Evolutionary conservation across 2,113 vertebrate species (phyloP).

Genomic region (Aramus guarauna): DNA sequence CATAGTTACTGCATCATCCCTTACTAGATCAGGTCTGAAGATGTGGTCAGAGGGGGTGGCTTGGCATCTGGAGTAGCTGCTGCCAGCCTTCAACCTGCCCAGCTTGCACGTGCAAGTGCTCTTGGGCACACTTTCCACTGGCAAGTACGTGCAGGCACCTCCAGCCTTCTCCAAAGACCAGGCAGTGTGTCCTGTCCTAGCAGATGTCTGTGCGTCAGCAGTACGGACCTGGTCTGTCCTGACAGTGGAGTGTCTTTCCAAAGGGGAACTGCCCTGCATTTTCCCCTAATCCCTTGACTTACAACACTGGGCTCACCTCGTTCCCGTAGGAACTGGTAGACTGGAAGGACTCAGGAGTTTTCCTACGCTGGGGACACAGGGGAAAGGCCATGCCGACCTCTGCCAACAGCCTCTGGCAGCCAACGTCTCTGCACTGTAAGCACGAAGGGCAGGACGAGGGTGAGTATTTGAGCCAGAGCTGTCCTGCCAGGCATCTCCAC

Average conservation of each 20-base stretch:
- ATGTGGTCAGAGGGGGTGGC: not conserved
- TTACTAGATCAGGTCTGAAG: not conserved
- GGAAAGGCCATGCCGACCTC: not conserved
- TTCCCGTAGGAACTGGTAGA: not conserved
- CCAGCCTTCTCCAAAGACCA: not conserved
- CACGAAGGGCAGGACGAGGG: not conserved
- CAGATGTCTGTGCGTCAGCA: not conserved
- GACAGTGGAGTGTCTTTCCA: not conserved
- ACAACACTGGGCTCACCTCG: not conserved
- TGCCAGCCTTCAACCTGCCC: not conserved
- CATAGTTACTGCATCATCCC: not conserved
- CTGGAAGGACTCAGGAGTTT: not conserved
- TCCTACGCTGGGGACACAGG: not conserved
- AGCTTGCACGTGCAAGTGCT: not conserved
- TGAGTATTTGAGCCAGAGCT: not conserved
- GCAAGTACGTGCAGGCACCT: not conserved
- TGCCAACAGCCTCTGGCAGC: not conserved
- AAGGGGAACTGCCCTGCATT: not conserved
- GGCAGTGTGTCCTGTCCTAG: not conserved
- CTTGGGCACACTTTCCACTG: not conserved
- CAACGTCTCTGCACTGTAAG: not conserved
- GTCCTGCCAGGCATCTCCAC: not conserved
- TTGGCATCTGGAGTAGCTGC: not conserved
- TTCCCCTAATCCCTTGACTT: not conserved
- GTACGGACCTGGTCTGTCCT: not conserved